Evolutionary conservation across 2,888 invertebrate genomes (phyloP).

Genomic region (Unio pictorum): DNA sequence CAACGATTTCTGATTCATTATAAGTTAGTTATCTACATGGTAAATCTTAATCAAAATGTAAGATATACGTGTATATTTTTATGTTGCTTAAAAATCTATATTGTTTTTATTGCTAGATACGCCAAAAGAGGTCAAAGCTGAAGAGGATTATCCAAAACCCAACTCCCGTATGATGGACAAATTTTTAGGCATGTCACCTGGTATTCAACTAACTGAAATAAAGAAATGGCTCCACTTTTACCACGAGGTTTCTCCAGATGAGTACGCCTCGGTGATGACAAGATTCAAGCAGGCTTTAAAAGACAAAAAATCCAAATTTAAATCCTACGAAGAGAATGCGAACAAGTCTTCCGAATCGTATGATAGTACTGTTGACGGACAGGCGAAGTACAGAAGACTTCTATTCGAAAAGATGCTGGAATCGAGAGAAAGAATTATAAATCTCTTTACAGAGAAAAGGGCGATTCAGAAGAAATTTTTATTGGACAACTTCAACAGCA

Average conservation of each 20-base stretch:
- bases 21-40: too few relatives aligned
- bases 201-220: slow-evolving; percentile 32
- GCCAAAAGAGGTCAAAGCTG: too few relatives aligned
- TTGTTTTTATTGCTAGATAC: too few relatives aligned
- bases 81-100: too few relatives aligned
- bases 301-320: slow-evolving; percentile 5
- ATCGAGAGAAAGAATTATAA: slow-evolving; percentile 18
- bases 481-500: slow-evolving; percentile 17
- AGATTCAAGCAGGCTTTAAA: slow-evolving; percentile 20
- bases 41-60: too few relatives aligned
- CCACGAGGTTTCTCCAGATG: slow-evolving; percentile 31
- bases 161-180: slow-evolving; percentile 2
- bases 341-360: slow-evolving; percentile 7
- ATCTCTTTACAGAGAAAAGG: slow-evolving; percentile 24
- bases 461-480: slow-evolving; percentile 26
- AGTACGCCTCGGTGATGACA: slow-evolving; percentile 30
- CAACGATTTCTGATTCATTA: too few relatives aligned
- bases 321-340: slow-evolving; percentile 13
- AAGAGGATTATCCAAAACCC: too few relatives aligned
- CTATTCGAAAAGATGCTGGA: slow-evolving; percentile 31
- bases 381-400: slow-evolving; percentile 20
- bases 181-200: slow-evolving; percentile 23
- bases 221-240: slow-evolving; percentile 37
- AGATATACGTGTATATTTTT: too few relatives aligned
- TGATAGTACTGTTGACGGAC: slow-evolving; percentile 4